Evolutionary conservation across 2,888 invertebrate species (phyloP), one percentile per base, ranked within the genome.

Genomic region (Pelosia muscerda): DNA sequence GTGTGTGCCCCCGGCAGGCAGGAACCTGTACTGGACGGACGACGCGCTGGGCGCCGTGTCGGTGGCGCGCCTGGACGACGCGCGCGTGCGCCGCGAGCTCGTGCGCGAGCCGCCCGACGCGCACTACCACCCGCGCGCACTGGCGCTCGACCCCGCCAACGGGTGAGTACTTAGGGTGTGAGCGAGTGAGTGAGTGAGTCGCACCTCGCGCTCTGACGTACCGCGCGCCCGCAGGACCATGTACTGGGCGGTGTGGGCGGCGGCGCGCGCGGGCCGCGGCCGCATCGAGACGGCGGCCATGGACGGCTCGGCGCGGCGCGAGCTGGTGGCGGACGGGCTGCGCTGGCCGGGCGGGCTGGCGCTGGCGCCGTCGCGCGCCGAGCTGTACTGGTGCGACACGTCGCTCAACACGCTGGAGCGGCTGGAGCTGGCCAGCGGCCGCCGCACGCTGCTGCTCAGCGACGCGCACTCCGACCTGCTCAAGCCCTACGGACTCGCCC

Each of bases 21-120:
- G 89, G 69, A 98, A 98, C 92, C 88, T 98, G 68, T 98, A 97
- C 93, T 98, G 98, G 97, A 97, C 97, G 64, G 97, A 97, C 90
- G 96, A 96, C 87, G 96, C 96, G 66, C 92, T 96, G 76, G 96
- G 96, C 68, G 95, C 95, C 64, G 95, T 98, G 74, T 96, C 95
- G 81, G 97, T 97, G 49, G 96, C 97, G 58, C 96, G 95, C 49
- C 86, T 98, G 70, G 94, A 94, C 34, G 95, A 96, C 82, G 90
- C 96, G 54, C 92, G 92, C 63, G 90, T 95, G 68, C 83, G 86
- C 11, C 95, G 95, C 80, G 95, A 96, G 53, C 96, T 95, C 55
- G 82, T 97, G 95, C 93, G 92, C 22, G 96, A 95, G 93, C 85
- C 93, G 88, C 85, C 96, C 96, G 95, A 96, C 96, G 82, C 88